A percentile compares a stretch with the other conserved stretches of the same genome.
phyloP scores from a whole-genome alignment of 2,797 vertebrate species.

The Phoeniculus purpureus region DNA sequence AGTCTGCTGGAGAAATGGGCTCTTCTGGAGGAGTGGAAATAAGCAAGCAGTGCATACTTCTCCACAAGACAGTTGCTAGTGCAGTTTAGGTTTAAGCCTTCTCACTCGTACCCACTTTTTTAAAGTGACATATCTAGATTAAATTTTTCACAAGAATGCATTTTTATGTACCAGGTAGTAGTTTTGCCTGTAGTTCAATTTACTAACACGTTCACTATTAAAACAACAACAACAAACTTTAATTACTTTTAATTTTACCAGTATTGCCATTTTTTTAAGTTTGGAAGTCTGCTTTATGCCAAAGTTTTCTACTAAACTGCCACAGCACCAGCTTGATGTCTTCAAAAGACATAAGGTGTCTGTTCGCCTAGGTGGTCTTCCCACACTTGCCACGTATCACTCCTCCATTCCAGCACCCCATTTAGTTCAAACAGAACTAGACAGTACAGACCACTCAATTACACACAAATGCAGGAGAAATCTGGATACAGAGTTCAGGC shows the following conservation, averaged over 20 bases:
- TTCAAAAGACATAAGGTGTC: neutral
- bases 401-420: neutral
- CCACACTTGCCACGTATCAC: accelerated
- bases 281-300: neutral
- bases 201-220: neutral
- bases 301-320: neutral
- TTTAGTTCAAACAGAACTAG: neutral
- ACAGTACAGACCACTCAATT: neutral
- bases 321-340: neutral
- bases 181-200: neutral
- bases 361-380: neutral
- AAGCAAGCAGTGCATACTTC: neutral
- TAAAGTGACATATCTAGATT: neutral
- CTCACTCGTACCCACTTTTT: neutral
- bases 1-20: neutral
- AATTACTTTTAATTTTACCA: neutral
- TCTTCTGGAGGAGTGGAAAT: neutral
- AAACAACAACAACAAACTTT: neutral
- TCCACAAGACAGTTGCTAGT: neutral
- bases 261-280: neutral
- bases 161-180: neutral
- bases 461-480: neutral
- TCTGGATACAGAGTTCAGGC: neutral
- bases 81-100: neutral
- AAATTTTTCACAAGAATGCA: neutral